These are phyloP conservation scores for Neopelma chrysocephalum DNA, from an alignment of 2,797 vertebrate genomes.

Conservation along the genomic window DNA sequence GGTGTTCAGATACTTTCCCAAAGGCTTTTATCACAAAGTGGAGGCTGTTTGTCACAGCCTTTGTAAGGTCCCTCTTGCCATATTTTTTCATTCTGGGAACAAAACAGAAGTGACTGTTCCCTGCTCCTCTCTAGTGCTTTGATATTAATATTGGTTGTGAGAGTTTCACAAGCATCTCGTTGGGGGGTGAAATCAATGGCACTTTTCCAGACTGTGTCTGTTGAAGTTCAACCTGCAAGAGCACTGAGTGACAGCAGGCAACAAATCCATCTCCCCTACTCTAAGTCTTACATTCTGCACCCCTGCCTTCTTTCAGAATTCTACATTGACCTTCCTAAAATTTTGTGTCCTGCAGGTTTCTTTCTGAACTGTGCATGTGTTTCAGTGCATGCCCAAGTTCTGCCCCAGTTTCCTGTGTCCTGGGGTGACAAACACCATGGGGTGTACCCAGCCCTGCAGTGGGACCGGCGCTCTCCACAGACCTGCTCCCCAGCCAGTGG, in stretches of 20 bases:
- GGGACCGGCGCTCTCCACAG: accelerated
- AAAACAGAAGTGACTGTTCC: not conserved
- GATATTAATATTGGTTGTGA: not conserved
- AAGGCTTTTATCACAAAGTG: not conserved
- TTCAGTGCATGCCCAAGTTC: not conserved
- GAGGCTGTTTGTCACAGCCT: not conserved
- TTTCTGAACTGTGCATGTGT: not conserved
- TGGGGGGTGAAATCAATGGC: not conserved
- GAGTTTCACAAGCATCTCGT: not conserved
- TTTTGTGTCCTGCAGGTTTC: not conserved
- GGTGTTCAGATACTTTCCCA: not conserved
- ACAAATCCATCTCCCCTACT: not conserved
- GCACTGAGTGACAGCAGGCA: not conserved
- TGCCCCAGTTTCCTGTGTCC: not conserved
- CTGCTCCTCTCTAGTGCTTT: not conserved
- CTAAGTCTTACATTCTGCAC: accelerated
- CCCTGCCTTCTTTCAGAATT: not conserved
- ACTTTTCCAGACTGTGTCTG: not conserved
- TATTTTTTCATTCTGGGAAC: not conserved
- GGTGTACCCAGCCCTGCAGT: not conserved
- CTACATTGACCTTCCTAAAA: not conserved
- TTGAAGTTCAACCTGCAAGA: not conserved
- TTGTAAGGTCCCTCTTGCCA: not conserved
- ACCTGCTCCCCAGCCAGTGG: accelerated
- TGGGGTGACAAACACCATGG: not conserved